phyloP scores from a whole-genome alignment of 2,888 invertebrate genomes.

The Dimorphilus gyrociliatus region DNA sequence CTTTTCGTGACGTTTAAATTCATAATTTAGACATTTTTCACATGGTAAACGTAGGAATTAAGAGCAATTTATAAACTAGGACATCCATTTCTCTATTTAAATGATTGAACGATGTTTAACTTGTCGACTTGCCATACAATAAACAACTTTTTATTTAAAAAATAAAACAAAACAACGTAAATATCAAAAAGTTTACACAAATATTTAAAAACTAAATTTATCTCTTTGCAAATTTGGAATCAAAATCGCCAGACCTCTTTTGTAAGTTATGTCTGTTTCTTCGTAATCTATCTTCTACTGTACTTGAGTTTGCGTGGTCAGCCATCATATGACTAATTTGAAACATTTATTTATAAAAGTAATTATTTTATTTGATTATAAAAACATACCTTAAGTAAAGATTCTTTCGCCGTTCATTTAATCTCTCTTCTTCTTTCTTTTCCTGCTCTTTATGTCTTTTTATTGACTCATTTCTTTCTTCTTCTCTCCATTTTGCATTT shows the following conservation, averaged over 20 bases:
- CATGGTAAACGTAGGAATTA: too few relatives aligned
- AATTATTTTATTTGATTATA: not conserved
- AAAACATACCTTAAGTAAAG: not conserved
- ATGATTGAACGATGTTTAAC: too few relatives aligned
- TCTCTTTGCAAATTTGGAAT: conserved; percentile 55
- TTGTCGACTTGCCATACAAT: too few relatives aligned
- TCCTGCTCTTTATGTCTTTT: conserved; percentile 34
- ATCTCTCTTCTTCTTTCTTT: conserved; percentile 29
- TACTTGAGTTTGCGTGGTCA: conserved; percentile 48
- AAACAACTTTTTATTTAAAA: too few relatives aligned
- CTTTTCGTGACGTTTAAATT: too few relatives aligned
- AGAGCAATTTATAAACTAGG: too few relatives aligned
- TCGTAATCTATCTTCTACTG: conserved; percentile 65
- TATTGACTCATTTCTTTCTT: conserved; percentile 36
- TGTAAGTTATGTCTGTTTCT: conserved; percentile 79
- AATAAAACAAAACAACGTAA: too few relatives aligned
- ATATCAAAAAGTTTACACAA: too few relatives aligned
- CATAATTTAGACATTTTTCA: too few relatives aligned
- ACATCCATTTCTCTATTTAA: too few relatives aligned
- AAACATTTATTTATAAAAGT: conserved; percentile 1
- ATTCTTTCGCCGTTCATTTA: conserved; percentile 8
- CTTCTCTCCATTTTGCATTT: conserved; percentile 48
- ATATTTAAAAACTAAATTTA: conserved; percentile 2
- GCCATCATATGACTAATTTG: conserved; percentile 48
- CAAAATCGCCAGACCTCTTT: conserved; percentile 59